A percentile compares a stretch with the other conserved stretches of the same genome.
These are phyloP conservation scores for Clusia tigrina DNA, from an alignment of 2,888 invertebrate species.

Conservation along the genomic window DNA sequence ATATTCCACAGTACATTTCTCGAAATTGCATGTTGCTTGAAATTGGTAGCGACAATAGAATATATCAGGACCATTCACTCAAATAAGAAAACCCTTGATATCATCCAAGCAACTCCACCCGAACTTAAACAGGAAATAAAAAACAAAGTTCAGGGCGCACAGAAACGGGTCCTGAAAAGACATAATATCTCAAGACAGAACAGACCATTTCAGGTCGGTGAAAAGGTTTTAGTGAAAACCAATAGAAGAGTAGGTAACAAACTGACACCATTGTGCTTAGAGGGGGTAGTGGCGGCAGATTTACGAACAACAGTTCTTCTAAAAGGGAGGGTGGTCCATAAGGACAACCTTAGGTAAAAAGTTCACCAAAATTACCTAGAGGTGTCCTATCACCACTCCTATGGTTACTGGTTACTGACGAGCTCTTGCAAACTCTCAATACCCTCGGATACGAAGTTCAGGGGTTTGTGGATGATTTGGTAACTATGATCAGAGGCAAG, in stretches of 20 bases:
- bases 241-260: slow-evolving; percentile 21
- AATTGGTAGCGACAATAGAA: neutral
- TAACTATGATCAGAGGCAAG: too few relatives aligned
- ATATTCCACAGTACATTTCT: too few relatives aligned
- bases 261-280: slow-evolving; percentile 3
- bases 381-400: too few relatives aligned
- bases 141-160: neutral
- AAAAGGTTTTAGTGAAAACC: slow-evolving; percentile 25
- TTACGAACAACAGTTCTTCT: slow-evolving; percentile 16
- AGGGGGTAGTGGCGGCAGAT: slow-evolving; percentile 19
- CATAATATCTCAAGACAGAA: slow-evolving; percentile 23
- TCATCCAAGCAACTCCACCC: neutral
- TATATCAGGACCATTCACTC: slow-evolving; percentile 4
- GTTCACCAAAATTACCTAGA: slow-evolving; percentile 2
- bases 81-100: neutral
- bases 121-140: too few relatives aligned
- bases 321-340: slow-evolving; percentile 22
- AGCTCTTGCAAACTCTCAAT: too few relatives aligned
- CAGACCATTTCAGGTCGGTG: slow-evolving; percentile 25
- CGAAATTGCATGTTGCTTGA: neutral
- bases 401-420: too few relatives aligned
- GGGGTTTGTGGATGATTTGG: too few relatives aligned
- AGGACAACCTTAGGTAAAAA: slow-evolving; percentile 17
- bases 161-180: neutral
- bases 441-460: too few relatives aligned